Base-by-base conservation (phyloP, 37 sponge, comb jelly and placozoan species). In the Oscarella lobularis region DNA sequence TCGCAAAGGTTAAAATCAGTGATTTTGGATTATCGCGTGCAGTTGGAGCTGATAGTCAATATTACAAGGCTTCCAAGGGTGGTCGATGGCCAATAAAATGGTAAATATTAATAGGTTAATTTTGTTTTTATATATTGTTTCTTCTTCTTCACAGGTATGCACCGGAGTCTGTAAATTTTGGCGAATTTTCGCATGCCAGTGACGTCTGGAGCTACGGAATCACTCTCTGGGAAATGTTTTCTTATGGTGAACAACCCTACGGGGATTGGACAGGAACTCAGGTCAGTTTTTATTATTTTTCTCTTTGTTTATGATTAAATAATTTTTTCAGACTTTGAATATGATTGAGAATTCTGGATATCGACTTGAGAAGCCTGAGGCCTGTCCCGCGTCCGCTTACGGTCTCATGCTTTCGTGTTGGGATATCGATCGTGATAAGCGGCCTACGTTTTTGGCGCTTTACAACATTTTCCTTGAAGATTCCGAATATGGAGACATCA, bases 161-260 rank as follows among this genome's bases (percentile, higher is more conserved):
- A 39, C 94, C 94, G 0, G 98, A 96, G 80, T 96, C 98, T 33
- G 84, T 92, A 67, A 86, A 88, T 73, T 92, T 86, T 76, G 94
- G 94, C 20, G 88, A 90, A 35, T 96, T 93, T 55, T 91, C 94
- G 2, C 83, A 83, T 67, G 78, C 90, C 38, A 90, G 91, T 79
- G 98, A 96, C 74, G 89, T 96, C 32, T 96, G 98, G 98, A 96
- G 98, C 75, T 96, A 93, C 39, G 98, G 98, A 3, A 81, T 96
- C 31, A 93, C 94, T 29, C 77, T 96, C 9, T 96, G 98, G 98
- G 98, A 96, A 82, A 93, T 96, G 92, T 96, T 96, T 83, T 88
- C 93, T 29, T 87, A 78, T 77, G 98, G 98, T 0, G 87, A 85
- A 4, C 88, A 86, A 20, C 98, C 98, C 2, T 96, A 96, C 82